These are phyloP conservation scores for Peromyscus polionotus DNA, from an alignment of 2,113 vertebrate genomes.

Conservation along the genomic window DNA sequence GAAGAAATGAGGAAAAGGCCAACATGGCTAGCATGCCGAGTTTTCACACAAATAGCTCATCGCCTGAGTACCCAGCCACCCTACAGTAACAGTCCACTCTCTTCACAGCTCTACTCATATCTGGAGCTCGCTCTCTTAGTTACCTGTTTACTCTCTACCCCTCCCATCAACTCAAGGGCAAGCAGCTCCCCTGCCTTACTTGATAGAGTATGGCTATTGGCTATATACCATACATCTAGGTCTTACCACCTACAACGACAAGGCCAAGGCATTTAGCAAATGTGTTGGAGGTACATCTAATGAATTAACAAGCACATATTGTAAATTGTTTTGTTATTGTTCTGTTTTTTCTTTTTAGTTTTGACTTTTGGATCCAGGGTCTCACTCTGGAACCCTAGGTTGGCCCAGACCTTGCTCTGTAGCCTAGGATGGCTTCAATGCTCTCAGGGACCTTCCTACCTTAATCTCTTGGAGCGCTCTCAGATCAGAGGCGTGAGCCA, in stretches of 20 bases:
- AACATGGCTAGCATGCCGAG: neutral
- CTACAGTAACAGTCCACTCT: neutral
- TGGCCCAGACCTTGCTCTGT: neutral
- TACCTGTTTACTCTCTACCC: neutral
- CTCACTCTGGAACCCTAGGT: neutral
- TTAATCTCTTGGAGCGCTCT: neutral
- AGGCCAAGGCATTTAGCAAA: constrained; percentile 24
- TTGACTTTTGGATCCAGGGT: neutral
- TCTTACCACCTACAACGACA: neutral
- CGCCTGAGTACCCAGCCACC: neutral
- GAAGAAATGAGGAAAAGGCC: neutral
- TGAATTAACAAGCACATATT: constrained; percentile 9
- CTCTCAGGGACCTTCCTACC: neutral
- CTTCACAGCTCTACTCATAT: neutral
- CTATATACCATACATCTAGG: neutral
- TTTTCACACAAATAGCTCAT: neutral
- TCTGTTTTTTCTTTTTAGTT: neutral
- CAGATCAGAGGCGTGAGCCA: neutral
- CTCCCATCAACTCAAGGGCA: neutral
- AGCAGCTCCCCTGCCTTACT: neutral
- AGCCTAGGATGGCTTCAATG: too few relatives aligned
- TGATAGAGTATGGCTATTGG: neutral
- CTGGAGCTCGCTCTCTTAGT: neutral
- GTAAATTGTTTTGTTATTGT: neutral
- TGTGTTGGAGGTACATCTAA: neutral